A percentile compares a stretch with the other conserved stretches of the same genome.
Conservation (phyloP, 2,888 invertebrate genomes). For the Acronicta psi region DNA sequence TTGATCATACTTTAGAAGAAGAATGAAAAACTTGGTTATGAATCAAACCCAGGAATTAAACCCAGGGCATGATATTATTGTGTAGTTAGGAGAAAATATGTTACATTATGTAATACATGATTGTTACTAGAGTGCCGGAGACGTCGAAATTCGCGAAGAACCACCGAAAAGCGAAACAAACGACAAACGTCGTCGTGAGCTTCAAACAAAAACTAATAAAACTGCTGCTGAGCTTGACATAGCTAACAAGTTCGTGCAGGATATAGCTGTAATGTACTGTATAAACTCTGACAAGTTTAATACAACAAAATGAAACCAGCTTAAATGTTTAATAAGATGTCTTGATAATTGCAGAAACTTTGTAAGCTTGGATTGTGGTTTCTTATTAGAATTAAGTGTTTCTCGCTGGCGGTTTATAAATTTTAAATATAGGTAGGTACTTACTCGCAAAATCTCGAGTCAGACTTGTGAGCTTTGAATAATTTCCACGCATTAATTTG, state of each 20-base stretch:
- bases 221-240: constrained; percentile 27
- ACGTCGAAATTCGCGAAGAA: constrained; percentile 3
- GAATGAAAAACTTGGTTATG: too few species aligned
- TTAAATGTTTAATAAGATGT: constrained; percentile 58
- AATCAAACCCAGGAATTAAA: too few species aligned
- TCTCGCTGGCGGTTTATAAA: constrained; percentile 44
- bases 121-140: neutral
- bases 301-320: constrained; percentile 50
- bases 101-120: too few species aligned
- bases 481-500: constrained; percentile 49
- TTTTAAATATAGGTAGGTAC: constrained; percentile 41
- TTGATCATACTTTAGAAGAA: too few species aligned
- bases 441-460: constrained; percentile 39
- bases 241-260: constrained; percentile 35
- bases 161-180: constrained; percentile 20
- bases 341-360: constrained; percentile 59
- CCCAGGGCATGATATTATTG: too few species aligned
- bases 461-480: constrained; percentile 48
- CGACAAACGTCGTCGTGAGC: constrained; percentile 10
- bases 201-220: constrained; percentile 41
- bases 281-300: constrained; percentile 45
- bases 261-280: constrained; percentile 28
- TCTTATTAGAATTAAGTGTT: constrained; percentile 53
- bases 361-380: constrained; percentile 56
- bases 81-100: too few species aligned